Percentiles rank a stretch among this genome's conserved stretches.
Evolutionary conservation across 64 coral and sea anemone genomes (phyloP).

Genomic region (Pocillopora verrucosa): DNA sequence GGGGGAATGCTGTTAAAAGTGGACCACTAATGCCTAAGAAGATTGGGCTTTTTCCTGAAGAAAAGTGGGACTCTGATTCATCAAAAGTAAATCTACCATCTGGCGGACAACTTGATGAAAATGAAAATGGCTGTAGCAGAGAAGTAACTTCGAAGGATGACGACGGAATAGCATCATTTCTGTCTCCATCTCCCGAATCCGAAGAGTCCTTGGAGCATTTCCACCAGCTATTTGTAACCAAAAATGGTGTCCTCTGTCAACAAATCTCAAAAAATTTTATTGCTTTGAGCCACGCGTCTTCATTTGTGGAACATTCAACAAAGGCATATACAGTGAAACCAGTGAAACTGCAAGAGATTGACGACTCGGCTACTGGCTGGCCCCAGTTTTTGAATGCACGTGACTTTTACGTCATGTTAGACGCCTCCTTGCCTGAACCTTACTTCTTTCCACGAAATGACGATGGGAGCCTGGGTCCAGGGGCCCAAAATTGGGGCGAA

Average conservation of each 20-base stretch:
- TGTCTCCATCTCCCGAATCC: neutral
- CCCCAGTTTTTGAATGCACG: slow-evolving; percentile 88
- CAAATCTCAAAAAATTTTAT: slow-evolving; percentile 94
- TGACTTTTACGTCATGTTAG: slow-evolving; percentile 77
- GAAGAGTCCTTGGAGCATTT: slow-evolving; percentile 69
- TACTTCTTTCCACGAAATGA: slow-evolving; percentile 68
- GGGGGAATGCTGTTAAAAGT: slow-evolving; percentile 48
- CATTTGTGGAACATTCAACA: slow-evolving; percentile 3
- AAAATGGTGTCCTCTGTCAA: slow-evolving; percentile 87
- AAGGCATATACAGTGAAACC: slow-evolving; percentile 34
- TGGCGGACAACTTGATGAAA: neutral
- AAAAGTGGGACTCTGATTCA: neutral
- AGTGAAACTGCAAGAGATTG: slow-evolving; percentile 50
- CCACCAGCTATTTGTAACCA: slow-evolving; percentile 92
- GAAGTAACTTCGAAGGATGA: neutral
- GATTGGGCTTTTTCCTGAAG: neutral
- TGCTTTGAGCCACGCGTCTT: slow-evolving; percentile 68
- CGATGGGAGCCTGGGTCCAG: slow-evolving; percentile 65
- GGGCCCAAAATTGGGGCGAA: slow-evolving; percentile 87
- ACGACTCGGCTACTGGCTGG: slow-evolving; percentile 59
- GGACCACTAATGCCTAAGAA: slow-evolving; percentile 83
- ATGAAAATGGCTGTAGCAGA: neutral
- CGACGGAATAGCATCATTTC: neutral
- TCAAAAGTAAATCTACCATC: neutral
- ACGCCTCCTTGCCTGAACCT: slow-evolving; percentile 74